A percentile compares a stretch with the other conserved stretches of the same genome.
Evolutionary conservation across 2,113 vertebrate species (phyloP).

Genomic region (Nanorana parkeri): DNA sequence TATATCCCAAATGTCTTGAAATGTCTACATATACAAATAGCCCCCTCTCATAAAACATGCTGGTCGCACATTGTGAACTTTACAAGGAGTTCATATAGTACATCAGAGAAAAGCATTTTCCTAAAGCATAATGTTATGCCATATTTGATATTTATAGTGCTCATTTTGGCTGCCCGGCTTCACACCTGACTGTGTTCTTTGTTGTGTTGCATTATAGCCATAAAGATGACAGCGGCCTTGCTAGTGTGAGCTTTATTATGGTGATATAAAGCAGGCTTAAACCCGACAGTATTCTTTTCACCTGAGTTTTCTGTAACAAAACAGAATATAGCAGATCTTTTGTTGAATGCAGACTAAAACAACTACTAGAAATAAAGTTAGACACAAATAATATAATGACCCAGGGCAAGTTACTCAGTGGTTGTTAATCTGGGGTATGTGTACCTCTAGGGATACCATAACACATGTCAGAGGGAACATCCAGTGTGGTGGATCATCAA

Average conservation of each 20-base stretch:
- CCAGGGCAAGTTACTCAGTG: too few species aligned
- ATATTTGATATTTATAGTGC: conserved; percentile 40
- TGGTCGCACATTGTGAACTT: conserved; percentile 1
- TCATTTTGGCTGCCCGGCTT: conserved; percentile 40
- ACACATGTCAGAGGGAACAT: too few species aligned
- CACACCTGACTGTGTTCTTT: conserved; percentile 42
- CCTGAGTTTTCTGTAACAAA: neutral
- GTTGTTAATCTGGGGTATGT: too few species aligned
- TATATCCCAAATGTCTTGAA: neutral
- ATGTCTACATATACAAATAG: neutral
- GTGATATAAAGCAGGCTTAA: conserved; percentile 1
- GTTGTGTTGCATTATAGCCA: conserved; percentile 21
- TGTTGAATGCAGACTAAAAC: neutral
- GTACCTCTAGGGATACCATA: too few species aligned
- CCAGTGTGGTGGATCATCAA: too few species aligned
- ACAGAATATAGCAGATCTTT: neutral
- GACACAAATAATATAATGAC: too few species aligned
- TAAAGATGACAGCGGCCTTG: conserved; percentile 27
- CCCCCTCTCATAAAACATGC: neutral
- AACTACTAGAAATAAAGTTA: too few species aligned
- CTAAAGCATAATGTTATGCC: conserved; percentile 35
- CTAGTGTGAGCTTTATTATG: conserved; percentile 35
- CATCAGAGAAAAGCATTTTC: conserved; percentile 24
- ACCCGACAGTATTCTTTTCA: neutral
- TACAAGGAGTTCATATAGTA: conserved; percentile 38